Evolutionary conservation across 2,113 vertebrate genomes (phyloP).

Genomic region (Periophthalmodon schlosseri): DNA sequence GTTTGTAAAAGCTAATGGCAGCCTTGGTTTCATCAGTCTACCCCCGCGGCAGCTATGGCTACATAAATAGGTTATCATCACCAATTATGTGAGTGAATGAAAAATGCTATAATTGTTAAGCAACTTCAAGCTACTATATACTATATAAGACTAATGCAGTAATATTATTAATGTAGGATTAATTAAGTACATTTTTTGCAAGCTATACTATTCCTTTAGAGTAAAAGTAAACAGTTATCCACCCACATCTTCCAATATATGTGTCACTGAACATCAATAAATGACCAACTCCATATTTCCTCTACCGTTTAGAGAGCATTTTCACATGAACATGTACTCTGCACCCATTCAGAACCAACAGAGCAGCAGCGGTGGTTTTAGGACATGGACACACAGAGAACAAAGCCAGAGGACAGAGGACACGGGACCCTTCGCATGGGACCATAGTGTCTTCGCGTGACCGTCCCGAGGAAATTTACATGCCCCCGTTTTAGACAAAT

Average conservation of each 20-base stretch:
- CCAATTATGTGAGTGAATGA: no score
- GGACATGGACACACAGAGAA: constrained; percentile 40
- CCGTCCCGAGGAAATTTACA: constrained; percentile 74
- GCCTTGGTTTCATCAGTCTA: no score
- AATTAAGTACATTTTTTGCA: no score
- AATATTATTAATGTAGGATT: no score
- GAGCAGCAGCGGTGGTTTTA: constrained; percentile 14
- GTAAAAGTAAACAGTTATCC: not conserved
- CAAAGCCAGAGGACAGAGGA: constrained; percentile 49
- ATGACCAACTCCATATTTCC: constrained; percentile 4
- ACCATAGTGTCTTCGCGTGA: constrained; percentile 65
- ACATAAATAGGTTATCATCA: no score
- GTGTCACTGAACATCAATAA: constrained; percentile 13
- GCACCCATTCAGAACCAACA: constrained; percentile 25
- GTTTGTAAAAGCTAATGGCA: no score
- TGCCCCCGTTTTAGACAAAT: constrained; percentile 68
- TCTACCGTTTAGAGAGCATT: constrained; percentile 11
- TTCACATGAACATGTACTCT: constrained; percentile 10
- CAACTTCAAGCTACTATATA: no score
- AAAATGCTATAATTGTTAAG: no score
- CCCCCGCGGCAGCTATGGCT: no score
- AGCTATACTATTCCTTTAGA: no score
- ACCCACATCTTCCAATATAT: not conserved
- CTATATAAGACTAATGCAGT: no score
- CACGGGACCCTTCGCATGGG: constrained; percentile 42